These are phyloP conservation scores for Aselliscus stoliczkanus DNA, from an alignment of 2,797 vertebrate species.

Conservation along the genomic window DNA sequence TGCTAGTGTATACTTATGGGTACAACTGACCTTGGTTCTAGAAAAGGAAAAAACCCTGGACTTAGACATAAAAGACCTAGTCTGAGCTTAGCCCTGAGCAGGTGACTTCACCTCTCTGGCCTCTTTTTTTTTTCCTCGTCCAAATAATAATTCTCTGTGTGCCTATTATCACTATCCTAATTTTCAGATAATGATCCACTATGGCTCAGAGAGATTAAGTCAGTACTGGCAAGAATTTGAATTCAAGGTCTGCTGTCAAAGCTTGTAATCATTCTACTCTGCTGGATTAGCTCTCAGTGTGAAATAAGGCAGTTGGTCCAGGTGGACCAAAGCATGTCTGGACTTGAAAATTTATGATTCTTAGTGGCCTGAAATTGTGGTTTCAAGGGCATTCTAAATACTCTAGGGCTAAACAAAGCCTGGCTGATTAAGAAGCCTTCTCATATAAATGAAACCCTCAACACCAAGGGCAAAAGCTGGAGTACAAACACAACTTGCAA, in stretches of 20 bases:
- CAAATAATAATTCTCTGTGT: not conserved
- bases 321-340: conserved; percentile 11
- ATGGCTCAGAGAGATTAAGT: not conserved
- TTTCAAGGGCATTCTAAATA: conserved; percentile 49
- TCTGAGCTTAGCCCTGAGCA: not conserved
- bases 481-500: conserved; percentile 23
- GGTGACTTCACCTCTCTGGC: not conserved
- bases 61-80: not conserved
- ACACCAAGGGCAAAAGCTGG: not conserved
- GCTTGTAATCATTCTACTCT: not conserved
- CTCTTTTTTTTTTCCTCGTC: not conserved
- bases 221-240: not conserved
- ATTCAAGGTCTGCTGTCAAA: conserved; percentile 27
- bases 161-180: not conserved
- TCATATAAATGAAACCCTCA: conserved; percentile 32
- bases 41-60: conserved; percentile 4
- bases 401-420: not conserved
- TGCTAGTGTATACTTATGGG: not conserved
- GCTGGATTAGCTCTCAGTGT: not conserved
- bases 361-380: not conserved
- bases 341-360: conserved; percentile 3
- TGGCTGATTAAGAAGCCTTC: not conserved
- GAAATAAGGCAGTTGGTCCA: not conserved
- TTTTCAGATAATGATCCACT: not conserved
- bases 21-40: conserved; percentile 41